A percentile compares a stretch with the other conserved stretches of the same genome.
phyloP scores from a whole-genome alignment of 2,797 vertebrate genomes.

The Micropoecilia bifurca region DNA sequence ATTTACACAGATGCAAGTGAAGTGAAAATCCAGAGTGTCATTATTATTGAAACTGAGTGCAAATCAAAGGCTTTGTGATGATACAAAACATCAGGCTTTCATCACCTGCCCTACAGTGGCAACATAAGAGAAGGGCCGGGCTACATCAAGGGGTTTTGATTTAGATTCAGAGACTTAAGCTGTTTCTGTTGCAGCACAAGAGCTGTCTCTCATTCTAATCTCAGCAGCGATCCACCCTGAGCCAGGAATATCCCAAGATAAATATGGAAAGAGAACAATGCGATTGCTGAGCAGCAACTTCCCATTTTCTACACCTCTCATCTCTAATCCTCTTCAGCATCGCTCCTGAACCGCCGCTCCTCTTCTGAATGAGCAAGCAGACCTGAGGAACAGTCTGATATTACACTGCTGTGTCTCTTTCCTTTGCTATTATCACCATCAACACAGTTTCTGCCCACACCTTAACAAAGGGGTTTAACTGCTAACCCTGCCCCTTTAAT shows the following conservation, averaged over 20 bases:
- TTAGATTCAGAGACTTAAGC: slow-evolving; percentile 79
- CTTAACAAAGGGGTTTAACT: slow-evolving; percentile 43
- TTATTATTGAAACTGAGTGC: slow-evolving; percentile 26
- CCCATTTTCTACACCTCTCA: slow-evolving; percentile 74
- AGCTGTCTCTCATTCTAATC: slow-evolving; percentile 82
- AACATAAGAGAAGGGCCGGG: slow-evolving; percentile 54
- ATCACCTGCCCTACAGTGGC: slow-evolving; percentile 64
- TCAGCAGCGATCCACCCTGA: slow-evolving; percentile 81
- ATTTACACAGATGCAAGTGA: background rate
- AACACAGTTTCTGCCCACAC: slow-evolving; percentile 53
- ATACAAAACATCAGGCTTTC: slow-evolving; percentile 54
- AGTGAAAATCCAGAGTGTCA: slow-evolving; percentile 29
- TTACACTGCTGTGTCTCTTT: slow-evolving; percentile 63
- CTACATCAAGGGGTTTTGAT: slow-evolving; percentile 71
- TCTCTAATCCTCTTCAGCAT: slow-evolving; percentile 84
- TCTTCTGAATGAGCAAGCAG: slow-evolving; percentile 79
- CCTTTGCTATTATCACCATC: slow-evolving; percentile 56
- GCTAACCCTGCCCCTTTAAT: slow-evolving; percentile 42
- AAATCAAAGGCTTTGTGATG: slow-evolving; percentile 49
- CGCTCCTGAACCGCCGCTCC: slow-evolving; percentile 77
- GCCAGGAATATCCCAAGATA: slow-evolving; percentile 85
- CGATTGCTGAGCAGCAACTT: slow-evolving; percentile 83
- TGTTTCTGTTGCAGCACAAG: slow-evolving; percentile 78
- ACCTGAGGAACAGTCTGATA: slow-evolving; percentile 64
- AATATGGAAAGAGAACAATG: slow-evolving; percentile 86